These are phyloP conservation scores for Parnassius orleans DNA, from an alignment of 2,888 invertebrate species.

Conservation along the genomic window DNA sequence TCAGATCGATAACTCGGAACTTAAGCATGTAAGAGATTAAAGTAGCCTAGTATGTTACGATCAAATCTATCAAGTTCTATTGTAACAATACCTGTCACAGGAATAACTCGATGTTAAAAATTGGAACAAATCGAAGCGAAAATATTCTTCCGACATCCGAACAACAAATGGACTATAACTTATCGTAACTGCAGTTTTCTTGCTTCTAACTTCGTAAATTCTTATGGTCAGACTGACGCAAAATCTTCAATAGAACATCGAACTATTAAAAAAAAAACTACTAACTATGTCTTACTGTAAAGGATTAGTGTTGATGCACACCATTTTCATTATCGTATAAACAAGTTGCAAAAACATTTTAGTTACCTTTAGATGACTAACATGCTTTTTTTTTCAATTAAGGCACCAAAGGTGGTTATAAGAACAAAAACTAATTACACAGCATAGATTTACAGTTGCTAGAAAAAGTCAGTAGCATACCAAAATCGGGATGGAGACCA, in stretches of 20 bases:
- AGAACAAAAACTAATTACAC: constrained; percentile 13
- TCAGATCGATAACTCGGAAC: no score
- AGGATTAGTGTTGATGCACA: neutral
- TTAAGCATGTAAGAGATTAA: no score
- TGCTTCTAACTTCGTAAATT: constrained; percentile 5
- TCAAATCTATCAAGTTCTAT: constrained; percentile 4
- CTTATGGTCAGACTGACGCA: no score
- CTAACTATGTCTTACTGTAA: no score
- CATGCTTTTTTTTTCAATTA: constrained; percentile 11
- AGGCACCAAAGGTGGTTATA: constrained; percentile 6
- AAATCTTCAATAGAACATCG: no score
- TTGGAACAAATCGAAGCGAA: constrained; percentile 7
- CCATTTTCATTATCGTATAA: constrained; percentile 8
- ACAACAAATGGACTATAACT: constrained; percentile 14
- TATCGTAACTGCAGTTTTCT: constrained; percentile 15
- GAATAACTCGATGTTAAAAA: neutral
- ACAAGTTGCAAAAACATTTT: constrained; percentile 1
- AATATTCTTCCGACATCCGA: constrained; percentile 15
- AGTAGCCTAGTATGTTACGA: no score
- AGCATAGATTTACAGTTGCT: constrained; percentile 21
- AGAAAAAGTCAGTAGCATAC: constrained; percentile 43
- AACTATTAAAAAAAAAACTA: no score
- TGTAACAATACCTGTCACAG: constrained; percentile 1
- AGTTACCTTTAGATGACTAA: neutral
- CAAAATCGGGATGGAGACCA: constrained; percentile 55